phyloP scores from a whole-genome alignment of 1,140 invertebrate genomes.

The Musca domestica region DNA sequence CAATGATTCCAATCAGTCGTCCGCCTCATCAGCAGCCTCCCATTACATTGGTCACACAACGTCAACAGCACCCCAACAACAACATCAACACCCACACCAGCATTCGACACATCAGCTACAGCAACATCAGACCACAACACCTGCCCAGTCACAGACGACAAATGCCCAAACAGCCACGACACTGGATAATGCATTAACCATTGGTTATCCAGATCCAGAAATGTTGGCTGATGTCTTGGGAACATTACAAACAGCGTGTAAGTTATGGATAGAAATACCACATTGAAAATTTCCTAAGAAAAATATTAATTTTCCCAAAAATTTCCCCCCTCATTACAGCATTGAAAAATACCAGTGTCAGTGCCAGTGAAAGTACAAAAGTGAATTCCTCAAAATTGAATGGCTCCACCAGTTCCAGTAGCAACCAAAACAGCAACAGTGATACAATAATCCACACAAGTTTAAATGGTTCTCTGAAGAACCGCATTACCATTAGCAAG shows the following conservation, averaged over 20 bases:
- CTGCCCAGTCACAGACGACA: slow-evolving; percentile 25
- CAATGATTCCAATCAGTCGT: slow-evolving; percentile 41
- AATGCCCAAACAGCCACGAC: slow-evolving; percentile 30
- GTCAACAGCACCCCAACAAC: slow-evolving; percentile 47
- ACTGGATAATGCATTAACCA: slow-evolving; percentile 56
- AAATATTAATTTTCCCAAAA: not conserved
- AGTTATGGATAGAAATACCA: slow-evolving; percentile 26
- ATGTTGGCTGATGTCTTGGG: slow-evolving; percentile 55
- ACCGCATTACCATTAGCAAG: slow-evolving; percentile 14
- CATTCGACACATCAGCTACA: slow-evolving; percentile 27
- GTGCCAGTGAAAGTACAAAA: slow-evolving; percentile 27
- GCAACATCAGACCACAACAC: not conserved
- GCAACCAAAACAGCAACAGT: not conserved
- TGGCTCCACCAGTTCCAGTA: slow-evolving; percentile 25
- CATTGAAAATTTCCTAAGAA: not conserved
- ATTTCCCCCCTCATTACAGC: slow-evolving; percentile 30
- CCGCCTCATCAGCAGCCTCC: slow-evolving; percentile 27
- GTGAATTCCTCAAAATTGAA: slow-evolving; percentile 23
- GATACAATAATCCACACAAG: not conserved
- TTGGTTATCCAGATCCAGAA: slow-evolving; percentile 60
- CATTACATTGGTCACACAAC: slow-evolving; percentile 22
- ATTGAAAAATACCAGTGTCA: slow-evolving; percentile 38
- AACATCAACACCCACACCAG: slow-evolving; percentile 21
- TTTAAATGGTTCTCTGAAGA: slow-evolving; percentile 18
- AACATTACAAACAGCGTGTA: slow-evolving; percentile 53